Conservation (phyloP, 2,797 vertebrate genomes). For the Lepus oiostolus region DNA sequence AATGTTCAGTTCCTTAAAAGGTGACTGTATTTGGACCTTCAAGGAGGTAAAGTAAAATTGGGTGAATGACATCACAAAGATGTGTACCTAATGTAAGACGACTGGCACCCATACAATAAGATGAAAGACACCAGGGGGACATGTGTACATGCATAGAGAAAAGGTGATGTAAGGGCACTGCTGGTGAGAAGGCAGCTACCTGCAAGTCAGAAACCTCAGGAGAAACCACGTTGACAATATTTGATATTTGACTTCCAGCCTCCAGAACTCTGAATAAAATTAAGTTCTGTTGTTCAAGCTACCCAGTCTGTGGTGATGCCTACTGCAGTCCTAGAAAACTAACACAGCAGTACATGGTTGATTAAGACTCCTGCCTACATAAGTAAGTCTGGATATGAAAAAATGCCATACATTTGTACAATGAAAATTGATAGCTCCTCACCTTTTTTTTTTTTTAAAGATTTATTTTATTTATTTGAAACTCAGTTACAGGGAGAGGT, state of each 20-base stretch:
- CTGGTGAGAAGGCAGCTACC: not conserved
- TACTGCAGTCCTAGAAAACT: not conserved
- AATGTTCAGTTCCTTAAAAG: not conserved
- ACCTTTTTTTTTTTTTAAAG: too few relatives aligned
- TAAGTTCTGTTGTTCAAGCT: not conserved
- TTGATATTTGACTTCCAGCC: not conserved
- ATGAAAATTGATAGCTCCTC: not conserved
- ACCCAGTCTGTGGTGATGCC: not conserved
- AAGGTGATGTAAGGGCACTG: not conserved
- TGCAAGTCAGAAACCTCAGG: not conserved
- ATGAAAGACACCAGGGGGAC: not conserved
- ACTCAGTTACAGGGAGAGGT: too few relatives aligned
- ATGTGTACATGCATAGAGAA: not conserved
- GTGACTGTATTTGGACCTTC: not conserved
- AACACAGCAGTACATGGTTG: not conserved
- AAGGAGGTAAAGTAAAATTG: not conserved
- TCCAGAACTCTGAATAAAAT: not conserved
- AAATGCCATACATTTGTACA: not conserved
- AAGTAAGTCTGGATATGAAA: not conserved
- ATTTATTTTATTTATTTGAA: too few relatives aligned
- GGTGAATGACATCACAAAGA: not conserved
- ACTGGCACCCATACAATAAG: not conserved
- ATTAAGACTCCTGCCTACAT: not conserved
- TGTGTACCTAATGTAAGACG: not conserved
- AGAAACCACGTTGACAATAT: not conserved